Base-by-base conservation (phyloP, 2,113 vertebrate species). In the Malaclemys terrapin region DNA sequence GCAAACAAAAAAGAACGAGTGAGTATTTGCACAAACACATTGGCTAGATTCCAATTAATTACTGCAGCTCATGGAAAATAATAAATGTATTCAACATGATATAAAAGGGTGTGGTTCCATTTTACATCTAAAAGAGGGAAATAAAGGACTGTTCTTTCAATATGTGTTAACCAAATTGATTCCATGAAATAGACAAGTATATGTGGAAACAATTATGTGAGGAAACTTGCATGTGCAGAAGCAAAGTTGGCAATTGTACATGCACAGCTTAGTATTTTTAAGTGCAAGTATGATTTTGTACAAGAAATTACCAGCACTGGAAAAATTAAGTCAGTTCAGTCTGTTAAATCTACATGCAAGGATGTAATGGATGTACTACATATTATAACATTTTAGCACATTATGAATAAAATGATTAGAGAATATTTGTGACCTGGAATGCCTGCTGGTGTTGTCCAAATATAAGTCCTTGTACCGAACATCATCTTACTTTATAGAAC, bases 41-140 rank as follows among this genome's bases (percentile, higher is more conserved):
- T 85, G 54, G 50, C 91, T 89, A 87, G n/a, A 91, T 94, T 89
- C 94, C 54, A 83, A 10, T 72, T 20, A 72, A 38, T 22, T 72
- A 72, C 38, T 72, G 69, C n/a, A 72, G 35, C 38, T 72, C 8
- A 72, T 10, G n/a, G 20, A 72, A 72, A 72, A 72, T n/a, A 72
- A 38, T 38, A 62, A 62, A 62, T 35, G 29, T 35, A 29, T 29
- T 35, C 29, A 62, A 72, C 20, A 17, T 54, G 47, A n/a, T 57
- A 8, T 49, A 49, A 94, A 84, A 35, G 52, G 2, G 8, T 20
- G 10, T 87, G 89, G 14, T 79, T 52, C 24, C 56, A 57, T 0
- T 0, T 38, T 89, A 57, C 31, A 75, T 11, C 69, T 88, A 80
- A 90, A 94, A 50, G 16, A 11, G 6, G 19, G 69, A 95, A 12